These are phyloP conservation scores for Hyaena hyaena DNA, from an alignment of 2,113 vertebrate genomes.

Conservation along the genomic window DNA sequence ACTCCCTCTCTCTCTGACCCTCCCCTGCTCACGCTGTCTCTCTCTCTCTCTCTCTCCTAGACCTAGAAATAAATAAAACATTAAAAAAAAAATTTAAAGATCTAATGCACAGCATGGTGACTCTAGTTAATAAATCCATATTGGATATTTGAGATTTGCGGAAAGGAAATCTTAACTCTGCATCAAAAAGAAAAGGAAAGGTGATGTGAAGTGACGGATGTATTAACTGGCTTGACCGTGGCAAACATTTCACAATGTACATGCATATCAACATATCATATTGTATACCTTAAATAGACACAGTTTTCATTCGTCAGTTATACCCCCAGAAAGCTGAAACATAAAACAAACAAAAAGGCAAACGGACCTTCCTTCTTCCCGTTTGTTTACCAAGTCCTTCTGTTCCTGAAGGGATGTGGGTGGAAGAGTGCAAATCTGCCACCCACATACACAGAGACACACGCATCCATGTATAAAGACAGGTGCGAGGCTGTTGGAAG, in stretches of 20 bases:
- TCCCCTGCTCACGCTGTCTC: too few species aligned
- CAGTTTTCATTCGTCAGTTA: neutral
- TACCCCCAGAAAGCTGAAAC: neutral
- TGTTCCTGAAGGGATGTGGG: neutral
- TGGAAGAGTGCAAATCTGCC: too few species aligned
- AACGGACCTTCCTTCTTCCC: neutral
- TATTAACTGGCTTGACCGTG: neutral
- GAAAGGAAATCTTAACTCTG: neutral
- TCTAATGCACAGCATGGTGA: neutral
- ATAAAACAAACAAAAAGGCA: neutral
- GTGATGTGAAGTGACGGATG: neutral
- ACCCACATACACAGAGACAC: too few species aligned
- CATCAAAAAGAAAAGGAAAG: neutral
- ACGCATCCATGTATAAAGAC: accelerated
- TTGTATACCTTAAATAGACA: neutral
- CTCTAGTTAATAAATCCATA: neutral
- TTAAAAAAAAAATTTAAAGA: neutral
- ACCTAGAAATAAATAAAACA: too few species aligned
- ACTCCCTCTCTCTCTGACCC: too few species aligned
- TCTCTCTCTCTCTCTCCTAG: too few species aligned
- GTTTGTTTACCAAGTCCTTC: neutral
- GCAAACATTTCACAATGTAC: neutral
- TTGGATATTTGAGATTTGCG: neutral
- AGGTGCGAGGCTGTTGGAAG: too few species aligned
- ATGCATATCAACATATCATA: neutral